Conservation (phyloP, 2,113 vertebrate genomes). For the Nanger granti region DNA sequence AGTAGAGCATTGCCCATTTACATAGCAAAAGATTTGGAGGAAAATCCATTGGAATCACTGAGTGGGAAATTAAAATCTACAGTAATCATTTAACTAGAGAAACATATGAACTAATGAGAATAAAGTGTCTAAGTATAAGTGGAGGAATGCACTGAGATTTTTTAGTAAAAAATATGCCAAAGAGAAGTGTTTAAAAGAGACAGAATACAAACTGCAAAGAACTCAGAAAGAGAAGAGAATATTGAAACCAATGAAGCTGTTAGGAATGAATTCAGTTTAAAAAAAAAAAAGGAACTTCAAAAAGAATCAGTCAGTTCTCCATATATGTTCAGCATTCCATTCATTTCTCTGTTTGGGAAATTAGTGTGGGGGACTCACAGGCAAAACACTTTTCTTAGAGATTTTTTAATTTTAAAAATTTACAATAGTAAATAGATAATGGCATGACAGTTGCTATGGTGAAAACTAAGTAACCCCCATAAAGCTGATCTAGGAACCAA, state of each 20-base stretch:
- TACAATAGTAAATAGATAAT: neutral
- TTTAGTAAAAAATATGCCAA: neutral
- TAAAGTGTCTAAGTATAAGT: neutral
- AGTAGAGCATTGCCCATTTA: neutral
- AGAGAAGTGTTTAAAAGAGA: neutral
- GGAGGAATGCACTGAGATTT: neutral
- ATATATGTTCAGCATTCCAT: neutral
- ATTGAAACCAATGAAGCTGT: conserved; percentile 11
- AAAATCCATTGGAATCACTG: neutral
- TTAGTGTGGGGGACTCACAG: neutral
- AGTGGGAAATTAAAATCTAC: neutral
- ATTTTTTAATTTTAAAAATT: neutral
- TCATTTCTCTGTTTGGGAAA: conserved; percentile 11
- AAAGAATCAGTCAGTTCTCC: neutral
- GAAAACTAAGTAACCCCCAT: neutral
- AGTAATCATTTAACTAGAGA: neutral
- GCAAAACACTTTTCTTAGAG: neutral
- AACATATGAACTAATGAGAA: neutral
- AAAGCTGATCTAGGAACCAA: neutral
- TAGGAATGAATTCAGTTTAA: neutral
- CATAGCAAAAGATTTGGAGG: neutral
- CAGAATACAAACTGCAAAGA: neutral
- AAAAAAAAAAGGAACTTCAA: neutral
- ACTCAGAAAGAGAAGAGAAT: neutral
- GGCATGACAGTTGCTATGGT: neutral